A percentile compares a stretch with the other conserved stretches of the same genome.
Evolutionary conservation across 2,888 invertebrate species (phyloP).

Genomic region (Pemphredon lugubris): DNA sequence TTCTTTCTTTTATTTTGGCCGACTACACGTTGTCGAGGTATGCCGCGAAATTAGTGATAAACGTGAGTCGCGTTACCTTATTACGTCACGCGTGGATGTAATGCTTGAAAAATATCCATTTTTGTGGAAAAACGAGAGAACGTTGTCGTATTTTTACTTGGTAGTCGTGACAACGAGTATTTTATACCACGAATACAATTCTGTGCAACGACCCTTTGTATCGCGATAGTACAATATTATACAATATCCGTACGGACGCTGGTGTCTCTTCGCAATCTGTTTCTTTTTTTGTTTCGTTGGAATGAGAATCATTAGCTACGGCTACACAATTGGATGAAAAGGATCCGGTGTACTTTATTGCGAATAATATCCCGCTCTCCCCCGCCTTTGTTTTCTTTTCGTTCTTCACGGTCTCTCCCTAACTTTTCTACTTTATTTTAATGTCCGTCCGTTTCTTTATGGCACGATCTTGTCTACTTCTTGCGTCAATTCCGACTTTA

Average conservation of each 20-base stretch:
- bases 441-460: not conserved
- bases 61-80: too few relatives aligned
- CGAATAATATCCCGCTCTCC: not conserved
- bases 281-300: not conserved
- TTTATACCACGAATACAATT: not conserved
- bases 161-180: not conserved
- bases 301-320: constrained; percentile 8
- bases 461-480: not conserved
- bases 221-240: not conserved
- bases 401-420: not conserved
- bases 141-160: too few relatives aligned
- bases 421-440: not conserved
- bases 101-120: too few relatives aligned
- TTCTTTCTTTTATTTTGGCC: too few relatives aligned
- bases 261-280: too few relatives aligned
- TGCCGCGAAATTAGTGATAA: too few relatives aligned
- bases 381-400: not conserved
- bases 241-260: constrained; percentile 13
- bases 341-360: not conserved
- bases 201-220: not conserved
- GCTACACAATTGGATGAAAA: constrained; percentile 4
- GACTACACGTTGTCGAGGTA: too few relatives aligned
- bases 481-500: not conserved
- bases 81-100: too few relatives aligned
- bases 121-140: not conserved